phyloP scores from a whole-genome alignment of 1,140 invertebrate genomes.

The Ceratina australensis region DNA sequence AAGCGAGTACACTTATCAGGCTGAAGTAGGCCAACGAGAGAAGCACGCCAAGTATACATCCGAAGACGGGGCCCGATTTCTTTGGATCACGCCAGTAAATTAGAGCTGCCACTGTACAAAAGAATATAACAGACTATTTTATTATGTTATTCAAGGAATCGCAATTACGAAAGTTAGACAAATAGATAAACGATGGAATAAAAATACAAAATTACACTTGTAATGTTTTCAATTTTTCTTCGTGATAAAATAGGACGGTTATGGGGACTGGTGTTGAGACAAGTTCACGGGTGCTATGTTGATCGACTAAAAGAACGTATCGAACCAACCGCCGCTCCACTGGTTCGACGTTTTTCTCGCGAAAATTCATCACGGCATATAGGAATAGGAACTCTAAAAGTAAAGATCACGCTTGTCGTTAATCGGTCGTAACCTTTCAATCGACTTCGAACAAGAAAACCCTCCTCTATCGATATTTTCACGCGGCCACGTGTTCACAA shows the following conservation, averaged over 20 bases:
- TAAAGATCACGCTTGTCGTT: background rate
- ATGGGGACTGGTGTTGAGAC: too few relatives aligned
- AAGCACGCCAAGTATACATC: conserved; percentile 90
- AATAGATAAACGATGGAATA: too few relatives aligned
- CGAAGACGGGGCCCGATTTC: conserved; percentile 95
- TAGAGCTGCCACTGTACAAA: conserved; percentile 94
- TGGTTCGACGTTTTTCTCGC: too few relatives aligned
- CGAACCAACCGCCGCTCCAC: too few relatives aligned
- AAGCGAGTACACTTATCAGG: conserved; percentile 96
- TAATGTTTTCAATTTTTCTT: too few relatives aligned
- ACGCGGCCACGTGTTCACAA: conserved; percentile 12
- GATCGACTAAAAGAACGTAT: too few relatives aligned
- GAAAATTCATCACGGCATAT: background rate
- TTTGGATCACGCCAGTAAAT: conserved; percentile 98
- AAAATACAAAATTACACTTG: too few relatives aligned
- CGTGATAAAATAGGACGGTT: too few relatives aligned
- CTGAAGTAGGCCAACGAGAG: conserved; percentile 96
- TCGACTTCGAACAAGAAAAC: background rate
- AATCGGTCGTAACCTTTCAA: background rate
- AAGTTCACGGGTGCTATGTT: too few relatives aligned
- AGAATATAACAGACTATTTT: conserved; percentile 49
- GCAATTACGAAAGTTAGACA: background rate
- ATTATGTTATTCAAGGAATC: background rate
- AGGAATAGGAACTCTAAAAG: background rate
- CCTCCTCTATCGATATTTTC: background rate